phyloP scores from a whole-genome alignment of 2,888 invertebrate genomes.

The Drosophila eohydei region DNA sequence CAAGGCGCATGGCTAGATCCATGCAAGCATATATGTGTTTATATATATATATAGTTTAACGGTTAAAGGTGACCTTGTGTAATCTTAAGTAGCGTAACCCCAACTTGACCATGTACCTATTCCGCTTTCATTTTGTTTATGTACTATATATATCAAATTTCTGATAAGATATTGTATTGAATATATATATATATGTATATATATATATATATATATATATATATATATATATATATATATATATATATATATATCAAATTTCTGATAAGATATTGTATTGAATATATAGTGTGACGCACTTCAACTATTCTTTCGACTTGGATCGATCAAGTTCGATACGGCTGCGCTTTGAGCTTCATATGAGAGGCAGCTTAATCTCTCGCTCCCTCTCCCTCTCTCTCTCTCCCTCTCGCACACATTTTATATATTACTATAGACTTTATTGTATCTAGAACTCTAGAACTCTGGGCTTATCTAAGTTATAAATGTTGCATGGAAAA shows the following conservation, averaged over 20 bases:
- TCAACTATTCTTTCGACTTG: neutral
- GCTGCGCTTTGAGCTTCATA: neutral
- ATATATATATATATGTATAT: too few relatives aligned
- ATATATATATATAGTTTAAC: neutral
- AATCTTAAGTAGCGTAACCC: neutral
- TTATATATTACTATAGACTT: neutral
- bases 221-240: too few relatives aligned
- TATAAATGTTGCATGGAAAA: neutral
- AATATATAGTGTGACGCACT: neutral
- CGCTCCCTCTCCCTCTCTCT: neutral
- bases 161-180: neutral
- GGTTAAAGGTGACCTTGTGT: neutral
- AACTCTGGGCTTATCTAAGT: neutral
- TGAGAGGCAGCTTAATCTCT: neutral
- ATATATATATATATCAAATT: neutral
- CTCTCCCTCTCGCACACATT: neutral
- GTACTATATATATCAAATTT: neutral
- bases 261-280: neutral
- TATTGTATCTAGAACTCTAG: neutral
- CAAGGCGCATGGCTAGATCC: slow-evolving; percentile 49
- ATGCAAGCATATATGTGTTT: neutral
- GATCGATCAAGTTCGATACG: neutral
- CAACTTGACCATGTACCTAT: neutral
- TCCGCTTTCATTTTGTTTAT: neutral
- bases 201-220: too few relatives aligned